Base-by-base conservation (phyloP, 2,113 vertebrate species). In the Corydoras sp. region DNA sequence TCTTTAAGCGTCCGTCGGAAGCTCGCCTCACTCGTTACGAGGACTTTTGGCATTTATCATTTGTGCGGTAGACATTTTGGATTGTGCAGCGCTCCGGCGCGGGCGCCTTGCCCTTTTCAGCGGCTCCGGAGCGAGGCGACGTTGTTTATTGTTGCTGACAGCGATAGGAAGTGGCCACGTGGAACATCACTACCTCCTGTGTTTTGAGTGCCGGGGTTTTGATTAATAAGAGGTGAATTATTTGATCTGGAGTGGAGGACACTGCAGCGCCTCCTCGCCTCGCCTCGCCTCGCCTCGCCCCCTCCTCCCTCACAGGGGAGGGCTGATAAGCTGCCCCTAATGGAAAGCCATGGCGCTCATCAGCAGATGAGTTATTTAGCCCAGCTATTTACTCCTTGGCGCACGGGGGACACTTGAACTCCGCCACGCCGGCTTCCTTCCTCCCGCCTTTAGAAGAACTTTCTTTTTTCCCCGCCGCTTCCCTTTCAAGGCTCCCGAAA, bases 211-310 rank as follows among this genome's bases (percentile, higher is more conserved):
- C 68, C 76, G 70, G 59, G 63, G 67, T 77, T 63, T 24, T 80
- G 79, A 80, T 80, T 80, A 80, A 77, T 80, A 80, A 80, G 79
- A 80, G 79, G 62, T 76, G 76, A 75, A 72, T 75, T 76, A 77
- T 80, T 80, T 80, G 76, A 80, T 77, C 69, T 80, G 79, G 76
- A 77, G 79, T 75, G 73, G 73, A 80, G 73, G 79, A 71, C 76
- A 68, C 75, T 72, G 72, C 70, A 67, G 73, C 70, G 73, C 73
- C 77, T 79, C 71, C 66, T 67, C 61, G 69, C 59, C 72, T 69
- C 62, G 18, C 18, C 18, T 24, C 18, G 18, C 18, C 18, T 24
- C 18, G 18, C 18, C 18, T 24, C 18, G 18, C 18, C 49, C 64
- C 65, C 77, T 62, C 67, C 70, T 62, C 63, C 66, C 29, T 61